Conservation (phyloP, 2,113 vertebrate species). For the Gnathonemus longibarbis region DNA sequence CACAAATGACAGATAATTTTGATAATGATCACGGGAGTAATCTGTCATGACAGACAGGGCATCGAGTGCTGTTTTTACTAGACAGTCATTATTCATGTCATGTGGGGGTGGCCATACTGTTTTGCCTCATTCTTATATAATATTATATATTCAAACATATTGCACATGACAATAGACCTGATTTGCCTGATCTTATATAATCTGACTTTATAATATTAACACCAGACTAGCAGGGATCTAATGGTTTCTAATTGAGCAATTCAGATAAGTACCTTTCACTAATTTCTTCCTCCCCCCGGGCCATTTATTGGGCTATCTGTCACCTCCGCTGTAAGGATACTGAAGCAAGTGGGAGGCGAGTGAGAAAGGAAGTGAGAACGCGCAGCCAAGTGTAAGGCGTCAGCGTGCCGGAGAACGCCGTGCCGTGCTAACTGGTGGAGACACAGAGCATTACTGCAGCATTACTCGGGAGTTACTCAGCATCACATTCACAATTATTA, state of each 20-base stretch:
- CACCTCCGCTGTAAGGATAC: background rate
- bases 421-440: background rate
- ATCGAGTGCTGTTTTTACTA: background rate
- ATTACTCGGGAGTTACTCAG: background rate
- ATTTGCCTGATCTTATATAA: background rate
- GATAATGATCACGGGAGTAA: background rate
- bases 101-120: background rate
- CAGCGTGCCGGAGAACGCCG: background rate
- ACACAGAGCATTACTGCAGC: background rate
- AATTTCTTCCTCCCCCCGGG: constrained; percentile 17
- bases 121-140: background rate
- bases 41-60: background rate
- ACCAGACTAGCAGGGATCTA: background rate
- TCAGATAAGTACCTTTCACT: background rate
- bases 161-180: background rate
- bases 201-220: background rate
- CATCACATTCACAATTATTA: background rate
- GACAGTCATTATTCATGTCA: background rate
- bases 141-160: background rate
- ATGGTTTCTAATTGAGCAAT: constrained; percentile 10
- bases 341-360: background rate
- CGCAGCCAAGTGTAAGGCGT: background rate
- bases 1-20: background rate
- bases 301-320: constrained; percentile 4
- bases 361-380: background rate